These are phyloP conservation scores for Vipera ursinii DNA, from an alignment of 2,797 vertebrate genomes.

Conservation along the genomic window DNA sequence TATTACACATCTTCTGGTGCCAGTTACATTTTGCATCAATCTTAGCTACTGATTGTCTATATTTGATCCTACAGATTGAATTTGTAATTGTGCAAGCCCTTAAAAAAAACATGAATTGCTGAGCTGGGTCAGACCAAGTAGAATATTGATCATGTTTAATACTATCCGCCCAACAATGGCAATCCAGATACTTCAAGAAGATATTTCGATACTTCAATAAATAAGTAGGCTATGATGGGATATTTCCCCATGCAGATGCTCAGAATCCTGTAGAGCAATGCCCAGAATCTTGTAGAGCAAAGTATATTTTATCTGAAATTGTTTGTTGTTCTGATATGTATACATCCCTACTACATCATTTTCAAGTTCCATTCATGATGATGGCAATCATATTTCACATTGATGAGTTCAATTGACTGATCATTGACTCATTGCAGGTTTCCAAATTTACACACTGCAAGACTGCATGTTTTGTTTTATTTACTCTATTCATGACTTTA, in stretches of 20 bases:
- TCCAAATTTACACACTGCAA: neutral
- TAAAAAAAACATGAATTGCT: neutral
- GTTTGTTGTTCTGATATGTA: neutral
- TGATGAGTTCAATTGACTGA: neutral
- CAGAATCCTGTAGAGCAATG: neutral
- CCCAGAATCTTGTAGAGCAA: neutral
- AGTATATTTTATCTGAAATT: neutral
- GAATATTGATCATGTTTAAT: neutral
- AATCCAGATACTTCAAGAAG: neutral
- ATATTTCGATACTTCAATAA: neutral
- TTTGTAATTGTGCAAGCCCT: conserved; percentile 5
- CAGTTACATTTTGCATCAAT: conserved; percentile 32
- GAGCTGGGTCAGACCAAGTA: neutral
- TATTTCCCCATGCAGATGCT: neutral
- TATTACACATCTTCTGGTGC: conserved; percentile 34
- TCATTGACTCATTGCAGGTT: neutral
- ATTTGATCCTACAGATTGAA: conserved; percentile 21
- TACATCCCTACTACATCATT: neutral
- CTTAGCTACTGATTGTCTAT: conserved; percentile 16
- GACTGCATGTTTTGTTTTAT: neutral
- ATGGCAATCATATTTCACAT: neutral
- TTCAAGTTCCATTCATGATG: neutral
- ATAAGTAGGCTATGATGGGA: neutral
- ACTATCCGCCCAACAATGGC: neutral
- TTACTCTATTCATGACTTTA: neutral